A percentile compares a stretch with the other conserved stretches of the same genome.
Evolutionary conservation across 2,797 vertebrate genomes (phyloP).

Genomic region (Poecilia picta): DNA sequence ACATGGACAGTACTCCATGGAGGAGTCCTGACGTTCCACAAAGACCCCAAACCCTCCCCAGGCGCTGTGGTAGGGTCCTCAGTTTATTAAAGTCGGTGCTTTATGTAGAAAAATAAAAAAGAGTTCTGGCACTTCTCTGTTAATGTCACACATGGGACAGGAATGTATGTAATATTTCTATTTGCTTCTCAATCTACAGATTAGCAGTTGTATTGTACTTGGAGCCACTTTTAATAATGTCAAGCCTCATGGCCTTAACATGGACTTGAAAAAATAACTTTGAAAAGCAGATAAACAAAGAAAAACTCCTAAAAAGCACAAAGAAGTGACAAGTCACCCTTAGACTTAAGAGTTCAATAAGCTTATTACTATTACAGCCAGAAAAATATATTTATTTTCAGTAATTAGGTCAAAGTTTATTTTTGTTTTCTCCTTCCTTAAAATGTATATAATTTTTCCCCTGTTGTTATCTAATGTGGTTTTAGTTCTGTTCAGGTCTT

Average conservation of each 20-base stretch:
- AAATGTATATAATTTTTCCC: background rate
- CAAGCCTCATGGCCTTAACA: background rate
- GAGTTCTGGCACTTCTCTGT: background rate
- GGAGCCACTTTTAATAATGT: background rate
- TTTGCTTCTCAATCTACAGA: background rate
- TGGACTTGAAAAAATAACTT: too few species aligned
- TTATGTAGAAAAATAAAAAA: background rate
- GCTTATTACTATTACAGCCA: too few species aligned
- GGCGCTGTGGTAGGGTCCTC: slow-evolving; percentile 77
- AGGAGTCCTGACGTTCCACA: slow-evolving; percentile 92
- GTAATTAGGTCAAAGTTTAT: background rate
- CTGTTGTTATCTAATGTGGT: background rate
- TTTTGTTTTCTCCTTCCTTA: background rate
- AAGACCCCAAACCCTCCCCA: slow-evolving; percentile 88
- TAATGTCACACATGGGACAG: background rate
- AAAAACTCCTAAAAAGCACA: too few species aligned
- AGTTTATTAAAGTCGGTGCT: background rate
- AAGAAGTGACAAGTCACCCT: too few species aligned
- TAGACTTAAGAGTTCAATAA: too few species aligned
- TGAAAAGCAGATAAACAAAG: too few species aligned
- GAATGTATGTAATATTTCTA: background rate
- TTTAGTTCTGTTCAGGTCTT: background rate
- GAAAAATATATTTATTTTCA: too few species aligned
- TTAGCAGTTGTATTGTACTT: background rate
- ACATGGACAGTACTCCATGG: slow-evolving; percentile 95